Evolutionary conservation across 1,140 invertebrate genomes (phyloP), one percentile per base, ranked within the genome.

Genomic region (Drosophila tani): DNA sequence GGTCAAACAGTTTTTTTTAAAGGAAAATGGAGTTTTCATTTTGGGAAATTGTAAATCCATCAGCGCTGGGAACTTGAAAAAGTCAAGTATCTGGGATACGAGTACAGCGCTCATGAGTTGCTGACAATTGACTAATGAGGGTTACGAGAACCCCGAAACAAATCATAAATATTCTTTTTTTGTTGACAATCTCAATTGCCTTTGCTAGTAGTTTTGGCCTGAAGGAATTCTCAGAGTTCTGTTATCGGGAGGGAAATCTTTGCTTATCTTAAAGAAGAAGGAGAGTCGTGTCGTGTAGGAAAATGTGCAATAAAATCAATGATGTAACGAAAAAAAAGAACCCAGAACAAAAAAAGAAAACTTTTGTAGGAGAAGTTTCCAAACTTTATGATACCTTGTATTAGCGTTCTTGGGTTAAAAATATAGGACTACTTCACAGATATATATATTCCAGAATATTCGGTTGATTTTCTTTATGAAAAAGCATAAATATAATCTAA

Each of bases 51-150:
- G 62, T 88, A 90, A 88, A 90, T 88, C 85, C 68, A 79, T 88
- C 84, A 90, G 67, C 79, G 46, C 38, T 24, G 21, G 19, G 58
- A 67, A 49, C 65, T 47, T 47, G 40, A 60, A 17, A 62, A 21
- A 78, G 32, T 75, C 74, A 76, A 77, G 66, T 82, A 79, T 62
- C 68, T 46, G 49, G 47, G 27, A 51, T 38, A 43, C 15, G 21
- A 40, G 8, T 17, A 63, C 29, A 14, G 12, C 8, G 21, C 62
- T 55, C 63, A 11, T 21, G 11, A 32, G 65, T 38, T 43, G 67
- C 69, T 87, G 80, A 85, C 82, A 85, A 79, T 81, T 78, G 73
- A 78, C 81, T 88, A 88, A 90, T 88, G 84, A 87, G 73, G 58
- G 69, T 69, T 53, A 73, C 82, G 55, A 50, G 45, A 69, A 79